Evolutionary conservation across 2,797 vertebrate species (phyloP).

Genomic region (Anabacerthia variegaticeps): DNA sequence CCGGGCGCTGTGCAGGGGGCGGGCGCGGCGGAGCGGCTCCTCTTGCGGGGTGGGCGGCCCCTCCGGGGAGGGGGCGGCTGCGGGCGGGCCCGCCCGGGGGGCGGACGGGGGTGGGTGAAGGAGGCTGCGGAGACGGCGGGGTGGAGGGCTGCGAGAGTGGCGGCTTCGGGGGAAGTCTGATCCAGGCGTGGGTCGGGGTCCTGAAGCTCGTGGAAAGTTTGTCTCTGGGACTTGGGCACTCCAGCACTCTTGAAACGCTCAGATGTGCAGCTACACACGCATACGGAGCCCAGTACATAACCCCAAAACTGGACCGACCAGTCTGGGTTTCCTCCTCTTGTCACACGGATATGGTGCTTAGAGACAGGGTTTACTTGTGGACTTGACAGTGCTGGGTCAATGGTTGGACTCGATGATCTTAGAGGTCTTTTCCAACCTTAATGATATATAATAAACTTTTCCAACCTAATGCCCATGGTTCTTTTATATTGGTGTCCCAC

Average conservation of each 20-base stretch:
- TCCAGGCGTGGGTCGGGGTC: accelerated
- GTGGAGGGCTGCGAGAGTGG: not conserved
- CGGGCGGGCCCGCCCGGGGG: not conserved
- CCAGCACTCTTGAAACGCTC: accelerated
- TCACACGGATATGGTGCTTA: accelerated
- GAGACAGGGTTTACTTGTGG: not conserved
- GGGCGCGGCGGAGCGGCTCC: not conserved
- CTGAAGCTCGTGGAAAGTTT: not conserved
- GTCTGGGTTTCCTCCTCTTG: not conserved
- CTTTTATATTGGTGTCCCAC: not conserved
- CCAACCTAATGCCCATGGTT: not conserved
- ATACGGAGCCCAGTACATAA: accelerated
- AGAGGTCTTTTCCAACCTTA: not conserved
- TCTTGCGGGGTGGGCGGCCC: constrained; percentile 30
- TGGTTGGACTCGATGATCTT: not conserved
- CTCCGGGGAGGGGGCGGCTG: not conserved
- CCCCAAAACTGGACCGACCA: accelerated
- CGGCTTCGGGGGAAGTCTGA: no score
- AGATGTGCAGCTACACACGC: accelerated
- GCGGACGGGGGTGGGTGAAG: not conserved
- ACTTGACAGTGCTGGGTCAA: not conserved
- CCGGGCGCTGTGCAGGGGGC: not conserved
- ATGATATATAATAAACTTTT: not conserved
- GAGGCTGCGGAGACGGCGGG: not conserved
- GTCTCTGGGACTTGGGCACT: not conserved